A percentile compares a stretch with the other conserved stretches of the same genome.
phyloP scores from a whole-genome alignment of 2,797 vertebrate species.

The Pseudocheirus occidentalis region DNA sequence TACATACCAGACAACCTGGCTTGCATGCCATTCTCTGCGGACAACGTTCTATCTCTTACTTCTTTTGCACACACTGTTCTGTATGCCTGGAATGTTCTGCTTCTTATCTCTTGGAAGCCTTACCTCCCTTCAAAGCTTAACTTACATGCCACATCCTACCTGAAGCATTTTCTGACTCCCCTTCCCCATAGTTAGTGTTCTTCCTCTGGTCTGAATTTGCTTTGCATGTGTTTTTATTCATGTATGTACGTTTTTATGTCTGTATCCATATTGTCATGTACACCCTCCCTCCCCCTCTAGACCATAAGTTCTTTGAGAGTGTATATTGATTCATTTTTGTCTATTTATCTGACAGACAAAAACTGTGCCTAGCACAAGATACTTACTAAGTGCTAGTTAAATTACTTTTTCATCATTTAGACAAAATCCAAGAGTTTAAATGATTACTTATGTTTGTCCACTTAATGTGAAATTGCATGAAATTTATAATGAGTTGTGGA shows the following conservation, averaged over 20 bases:
- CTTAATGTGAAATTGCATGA: neutral
- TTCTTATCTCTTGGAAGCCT: neutral
- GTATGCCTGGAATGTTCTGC: neutral
- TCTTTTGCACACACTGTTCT: neutral
- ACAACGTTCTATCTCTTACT: neutral
- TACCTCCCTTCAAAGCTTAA: neutral
- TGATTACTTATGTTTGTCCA: neutral
- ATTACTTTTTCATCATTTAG: neutral
- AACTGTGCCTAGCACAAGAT: neutral
- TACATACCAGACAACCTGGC: neutral
- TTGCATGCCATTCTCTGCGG: neutral
- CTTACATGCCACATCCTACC: neutral
- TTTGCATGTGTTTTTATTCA: neutral
- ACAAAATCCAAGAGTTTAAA: neutral
- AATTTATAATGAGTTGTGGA: neutral
- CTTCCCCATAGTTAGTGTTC: neutral
- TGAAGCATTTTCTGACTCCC: neutral
- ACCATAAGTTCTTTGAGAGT: neutral
- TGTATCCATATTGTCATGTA: neutral
- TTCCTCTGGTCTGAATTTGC: neutral
- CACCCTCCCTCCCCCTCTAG: neutral
- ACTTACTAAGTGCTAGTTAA: neutral
- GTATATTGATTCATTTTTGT: neutral
- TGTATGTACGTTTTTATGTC: neutral
- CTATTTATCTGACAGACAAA: neutral